These are phyloP conservation scores for Paramuricea clavata DNA, from an alignment of 92 coral and sea anemone species.

Conservation along the genomic window DNA sequence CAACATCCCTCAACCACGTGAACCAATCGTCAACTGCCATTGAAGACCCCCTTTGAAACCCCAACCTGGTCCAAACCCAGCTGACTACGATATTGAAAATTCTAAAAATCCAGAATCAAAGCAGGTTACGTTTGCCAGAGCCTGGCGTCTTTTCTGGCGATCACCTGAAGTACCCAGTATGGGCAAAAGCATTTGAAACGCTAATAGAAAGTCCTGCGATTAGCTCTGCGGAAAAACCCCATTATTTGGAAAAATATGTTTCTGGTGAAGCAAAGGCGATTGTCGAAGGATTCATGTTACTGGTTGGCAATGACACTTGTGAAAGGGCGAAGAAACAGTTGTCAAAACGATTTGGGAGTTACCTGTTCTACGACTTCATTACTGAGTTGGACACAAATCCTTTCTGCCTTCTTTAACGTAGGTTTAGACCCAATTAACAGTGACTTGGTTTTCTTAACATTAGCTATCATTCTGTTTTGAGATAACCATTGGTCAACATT, in stretches of 20 bases:
- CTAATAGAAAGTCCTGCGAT: constrained; percentile 11
- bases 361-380: no score
- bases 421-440: no score
- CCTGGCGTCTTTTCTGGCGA: constrained; percentile 12
- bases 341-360: no score
- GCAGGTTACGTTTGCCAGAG: constrained; percentile 8
- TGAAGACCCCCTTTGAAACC: neutral
- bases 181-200: neutral
- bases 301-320: constrained; percentile 8
- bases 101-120: constrained; percentile 21
- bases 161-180: constrained; percentile 22
- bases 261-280: constrained; percentile 32
- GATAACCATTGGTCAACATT: no score
- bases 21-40: neutral
- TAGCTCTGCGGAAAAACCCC: constrained; percentile 8
- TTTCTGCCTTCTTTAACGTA: no score
- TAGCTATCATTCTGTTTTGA: no score
- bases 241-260: constrained; percentile 25
- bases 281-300: constrained; percentile 23
- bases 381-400: no score
- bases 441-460: no score
- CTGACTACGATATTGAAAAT: neutral
- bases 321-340: constrained; percentile 18
- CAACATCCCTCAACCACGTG: neutral
- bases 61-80: constrained; percentile 1